These are phyloP conservation scores for Phylloscopus trochiloides DNA, from an alignment of 2,113 vertebrate genomes.

Conservation along the genomic window DNA sequence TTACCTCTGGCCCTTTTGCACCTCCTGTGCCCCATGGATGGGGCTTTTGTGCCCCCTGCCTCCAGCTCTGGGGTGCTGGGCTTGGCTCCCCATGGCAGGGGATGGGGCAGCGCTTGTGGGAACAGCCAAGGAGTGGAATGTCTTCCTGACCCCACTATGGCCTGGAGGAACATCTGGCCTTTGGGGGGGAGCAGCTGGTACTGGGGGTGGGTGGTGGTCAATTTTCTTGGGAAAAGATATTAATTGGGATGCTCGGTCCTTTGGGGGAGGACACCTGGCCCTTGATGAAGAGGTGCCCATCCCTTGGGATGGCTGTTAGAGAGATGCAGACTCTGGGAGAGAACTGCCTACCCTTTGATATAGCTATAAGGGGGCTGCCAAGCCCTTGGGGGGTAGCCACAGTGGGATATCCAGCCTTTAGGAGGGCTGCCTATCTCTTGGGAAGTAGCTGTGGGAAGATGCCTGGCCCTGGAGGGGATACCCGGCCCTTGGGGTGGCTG, in stretches of 20 bases:
- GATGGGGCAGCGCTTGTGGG: fast-evolving
- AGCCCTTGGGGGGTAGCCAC: not conserved
- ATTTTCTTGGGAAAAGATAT: not conserved
- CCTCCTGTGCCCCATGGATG: not conserved
- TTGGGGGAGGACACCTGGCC: not conserved
- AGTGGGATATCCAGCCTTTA: not conserved
- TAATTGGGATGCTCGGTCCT: not conserved
- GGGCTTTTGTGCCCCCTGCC: not conserved
- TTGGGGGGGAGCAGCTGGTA: not conserved
- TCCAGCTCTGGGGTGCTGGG: not conserved
- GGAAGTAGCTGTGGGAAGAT: not conserved
- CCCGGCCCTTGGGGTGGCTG: not conserved
- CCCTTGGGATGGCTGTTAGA: not conserved
- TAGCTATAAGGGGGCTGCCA: not conserved
- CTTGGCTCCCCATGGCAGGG: not conserved
- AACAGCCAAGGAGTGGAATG: not conserved
- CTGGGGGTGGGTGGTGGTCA: fast-evolving
- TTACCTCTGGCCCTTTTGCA: not conserved
- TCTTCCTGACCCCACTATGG: not conserved
- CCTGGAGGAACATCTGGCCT: not conserved
- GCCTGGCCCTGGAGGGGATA: not conserved
- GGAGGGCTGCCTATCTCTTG: not conserved
- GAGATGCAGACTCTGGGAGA: not conserved
- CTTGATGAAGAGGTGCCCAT: not conserved
- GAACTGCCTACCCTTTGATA: not conserved